Percentiles rank a stretch among this genome's conserved stretches.
Evolutionary conservation across 2,797 vertebrate genomes (phyloP).

Genomic region (Falco rusticolus): DNA sequence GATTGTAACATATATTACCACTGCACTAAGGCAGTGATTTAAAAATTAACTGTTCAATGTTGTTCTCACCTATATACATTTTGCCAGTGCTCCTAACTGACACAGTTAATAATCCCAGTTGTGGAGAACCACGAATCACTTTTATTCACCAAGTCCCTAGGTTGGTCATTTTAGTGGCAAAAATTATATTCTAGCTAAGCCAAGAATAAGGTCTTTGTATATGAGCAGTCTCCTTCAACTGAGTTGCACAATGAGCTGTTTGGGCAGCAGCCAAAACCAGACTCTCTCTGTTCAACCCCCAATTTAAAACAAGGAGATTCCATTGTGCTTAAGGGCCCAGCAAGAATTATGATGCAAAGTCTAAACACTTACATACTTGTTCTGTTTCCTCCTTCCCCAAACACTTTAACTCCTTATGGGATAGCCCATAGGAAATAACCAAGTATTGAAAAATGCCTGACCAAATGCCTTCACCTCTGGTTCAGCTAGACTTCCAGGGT

Average conservation of each 20-base stretch:
- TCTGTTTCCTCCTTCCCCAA: constrained; percentile 51
- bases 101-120: constrained; percentile 63
- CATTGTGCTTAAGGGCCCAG: constrained; percentile 69
- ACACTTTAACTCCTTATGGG: constrained; percentile 62
- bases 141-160: constrained; percentile 73
- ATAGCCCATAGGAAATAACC: background rate
- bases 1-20: constrained; percentile 42
- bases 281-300: constrained; percentile 67
- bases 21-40: constrained; percentile 61
- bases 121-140: constrained; percentile 59
- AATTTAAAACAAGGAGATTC: constrained; percentile 77
- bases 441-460: background rate
- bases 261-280: constrained; percentile 75
- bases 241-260: constrained; percentile 71
- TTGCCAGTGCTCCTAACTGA: constrained; percentile 37
- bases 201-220: constrained; percentile 81
- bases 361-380: constrained; percentile 71
- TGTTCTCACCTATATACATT: constrained; percentile 45
- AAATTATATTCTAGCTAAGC: constrained; percentile 76
- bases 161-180: constrained; percentile 75
- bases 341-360: constrained; percentile 67
- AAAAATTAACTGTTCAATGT: constrained; percentile 64
- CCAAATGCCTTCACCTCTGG: background rate
- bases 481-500: background rate
- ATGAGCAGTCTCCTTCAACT: constrained; percentile 66